Evolutionary conservation across 2,797 vertebrate genomes (phyloP).

Genomic region (Synaphobranchus kaupii): DNA sequence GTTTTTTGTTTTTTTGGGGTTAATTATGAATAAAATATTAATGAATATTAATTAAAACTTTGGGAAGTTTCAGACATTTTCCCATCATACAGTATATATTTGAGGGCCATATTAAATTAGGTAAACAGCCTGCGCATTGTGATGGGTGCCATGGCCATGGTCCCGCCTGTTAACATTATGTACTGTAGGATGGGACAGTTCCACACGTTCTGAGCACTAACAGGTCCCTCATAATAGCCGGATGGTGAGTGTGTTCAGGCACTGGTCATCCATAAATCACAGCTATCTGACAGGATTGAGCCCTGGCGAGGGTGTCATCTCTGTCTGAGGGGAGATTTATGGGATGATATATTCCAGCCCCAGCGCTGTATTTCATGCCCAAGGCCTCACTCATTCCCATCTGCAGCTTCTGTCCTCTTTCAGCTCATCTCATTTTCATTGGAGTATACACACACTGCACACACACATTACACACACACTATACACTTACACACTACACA

Average conservation of each 20-base stretch:
- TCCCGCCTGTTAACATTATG: background rate
- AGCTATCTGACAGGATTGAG: slow-evolving; percentile 1
- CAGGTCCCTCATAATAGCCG: slow-evolving; percentile 24
- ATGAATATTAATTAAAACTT: slow-evolving; percentile 21
- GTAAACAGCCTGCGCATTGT: background rate
- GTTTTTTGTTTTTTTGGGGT: slow-evolving; percentile 30
- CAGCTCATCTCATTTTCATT: background rate
- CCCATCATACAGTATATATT: too few species aligned
- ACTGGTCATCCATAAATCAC: slow-evolving; percentile 30
- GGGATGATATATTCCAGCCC: slow-evolving; percentile 34
- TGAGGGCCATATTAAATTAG: background rate
- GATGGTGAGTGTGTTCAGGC: slow-evolving; percentile 26
- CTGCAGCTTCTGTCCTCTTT: background rate
- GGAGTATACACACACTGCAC: background rate
- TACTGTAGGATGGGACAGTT: background rate
- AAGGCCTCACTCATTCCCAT: slow-evolving; percentile 20
- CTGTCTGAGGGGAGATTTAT: slow-evolving; percentile 29
- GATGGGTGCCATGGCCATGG: background rate
- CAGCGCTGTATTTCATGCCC: slow-evolving; percentile 30
- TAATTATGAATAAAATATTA: slow-evolving; percentile 40
- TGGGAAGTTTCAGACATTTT: slow-evolving; percentile 44
- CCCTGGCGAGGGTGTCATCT: slow-evolving; percentile 26
- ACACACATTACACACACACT: background rate
- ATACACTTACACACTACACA: background rate
- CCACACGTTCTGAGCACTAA: background rate